phyloP scores from a whole-genome alignment of 2,113 vertebrate species.

The Varanus komodoensis region DNA sequence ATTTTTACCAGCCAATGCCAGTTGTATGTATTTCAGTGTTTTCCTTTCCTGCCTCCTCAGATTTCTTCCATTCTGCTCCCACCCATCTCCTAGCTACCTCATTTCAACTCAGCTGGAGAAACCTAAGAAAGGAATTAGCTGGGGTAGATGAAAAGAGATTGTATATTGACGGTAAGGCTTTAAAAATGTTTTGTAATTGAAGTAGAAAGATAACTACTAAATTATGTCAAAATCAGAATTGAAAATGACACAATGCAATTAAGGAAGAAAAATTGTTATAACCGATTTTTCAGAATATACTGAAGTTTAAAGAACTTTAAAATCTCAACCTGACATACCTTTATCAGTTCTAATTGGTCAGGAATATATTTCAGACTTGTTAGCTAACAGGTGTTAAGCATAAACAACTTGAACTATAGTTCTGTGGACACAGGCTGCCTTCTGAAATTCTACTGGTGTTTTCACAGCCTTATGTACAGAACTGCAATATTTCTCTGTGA shows the following conservation, averaged over 20 bases:
- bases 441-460: neutral
- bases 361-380: neutral
- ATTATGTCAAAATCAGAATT: slow-evolving; percentile 12
- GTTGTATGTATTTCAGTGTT: slow-evolving; percentile 73
- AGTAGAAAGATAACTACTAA: slow-evolving; percentile 29
- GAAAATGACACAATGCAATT: slow-evolving; percentile 28
- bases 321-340: neutral
- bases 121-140: slow-evolving; percentile 41
- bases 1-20: slow-evolving; percentile 82
- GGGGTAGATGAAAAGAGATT: slow-evolving; percentile 49
- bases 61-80: slow-evolving; percentile 52
- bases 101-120: slow-evolving; percentile 42
- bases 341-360: neutral
- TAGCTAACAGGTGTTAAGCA: neutral
- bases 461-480: neutral
- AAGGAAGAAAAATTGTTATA: neutral
- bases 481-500: neutral
- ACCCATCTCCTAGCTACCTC: slow-evolving; percentile 26
- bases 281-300: neutral
- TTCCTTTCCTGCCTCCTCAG: slow-evolving; percentile 63
- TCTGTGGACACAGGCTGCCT: neutral
- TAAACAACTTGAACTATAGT: neutral
- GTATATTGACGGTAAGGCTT: slow-evolving; percentile 75
- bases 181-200: neutral
- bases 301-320: neutral